A percentile compares a stretch with the other conserved stretches of the same genome.
phyloP scores from a whole-genome alignment of 2,888 invertebrate species.

The Acrobeloides nanus region DNA sequence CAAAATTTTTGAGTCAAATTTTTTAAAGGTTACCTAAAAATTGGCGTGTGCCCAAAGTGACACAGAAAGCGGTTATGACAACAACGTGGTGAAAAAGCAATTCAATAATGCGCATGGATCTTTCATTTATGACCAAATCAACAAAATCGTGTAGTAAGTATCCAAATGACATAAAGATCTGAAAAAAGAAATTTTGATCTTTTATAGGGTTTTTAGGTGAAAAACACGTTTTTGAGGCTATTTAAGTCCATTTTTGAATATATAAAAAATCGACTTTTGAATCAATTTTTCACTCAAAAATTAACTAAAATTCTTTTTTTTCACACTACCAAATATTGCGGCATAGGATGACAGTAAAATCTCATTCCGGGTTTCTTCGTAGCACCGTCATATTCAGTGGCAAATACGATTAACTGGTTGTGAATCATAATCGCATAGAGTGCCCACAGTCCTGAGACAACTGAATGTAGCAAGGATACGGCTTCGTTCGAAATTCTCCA shows the following conservation, averaged over 20 bases:
- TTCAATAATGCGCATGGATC: constrained; percentile 48
- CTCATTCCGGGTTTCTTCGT: no score
- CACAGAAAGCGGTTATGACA: constrained; percentile 41
- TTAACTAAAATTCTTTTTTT: no score
- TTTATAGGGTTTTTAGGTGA: neutral
- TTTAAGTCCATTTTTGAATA: no score
- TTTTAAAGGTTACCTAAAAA: no score
- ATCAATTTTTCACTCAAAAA: no score
- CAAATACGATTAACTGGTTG: no score
- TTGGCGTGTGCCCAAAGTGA: constrained; percentile 31
- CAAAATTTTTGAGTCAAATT: no score
- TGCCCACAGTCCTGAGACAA: constrained; percentile 39
- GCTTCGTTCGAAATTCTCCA: constrained; percentile 52
- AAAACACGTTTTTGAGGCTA: no score
- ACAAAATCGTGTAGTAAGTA: constrained; percentile 48
- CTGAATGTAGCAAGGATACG: constrained; percentile 48
- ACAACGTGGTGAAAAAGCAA: constrained; percentile 51
- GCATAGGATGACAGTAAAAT: constrained; percentile 15
- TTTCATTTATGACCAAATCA: constrained; percentile 50
- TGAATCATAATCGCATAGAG: constrained; percentile 22
- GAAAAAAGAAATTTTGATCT: constrained; percentile 2
- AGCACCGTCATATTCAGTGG: no score
- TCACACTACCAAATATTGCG: constrained; percentile 13
- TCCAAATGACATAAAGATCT: constrained; percentile 47
- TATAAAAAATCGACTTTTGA: no score